These are phyloP conservation scores for Esperia sulphurella DNA, from an alignment of 2,888 invertebrate genomes.

Conservation along the genomic window DNA sequence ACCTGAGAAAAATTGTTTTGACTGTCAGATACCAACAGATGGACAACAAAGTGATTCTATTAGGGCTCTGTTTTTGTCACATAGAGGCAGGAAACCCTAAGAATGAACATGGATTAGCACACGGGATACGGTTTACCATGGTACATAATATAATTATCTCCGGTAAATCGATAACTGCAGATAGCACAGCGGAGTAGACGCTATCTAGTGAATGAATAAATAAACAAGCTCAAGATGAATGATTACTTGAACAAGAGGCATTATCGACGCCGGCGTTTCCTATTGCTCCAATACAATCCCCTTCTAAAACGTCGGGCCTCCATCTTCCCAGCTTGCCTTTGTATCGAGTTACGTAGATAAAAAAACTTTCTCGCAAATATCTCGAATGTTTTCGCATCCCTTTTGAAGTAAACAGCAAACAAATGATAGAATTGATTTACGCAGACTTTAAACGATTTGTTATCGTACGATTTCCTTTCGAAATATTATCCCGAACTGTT, in stretches of 20 bases:
- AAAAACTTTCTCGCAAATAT: slow-evolving; percentile 32
- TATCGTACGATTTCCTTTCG: neutral
- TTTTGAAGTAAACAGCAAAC: slow-evolving; percentile 12
- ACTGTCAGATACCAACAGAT: no score
- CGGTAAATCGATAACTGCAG: no score
- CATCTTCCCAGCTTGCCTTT: slow-evolving; percentile 28
- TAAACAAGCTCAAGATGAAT: slow-evolving; percentile 16
- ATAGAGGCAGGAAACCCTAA: no score
- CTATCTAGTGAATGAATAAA: no score
- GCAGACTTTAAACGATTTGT: slow-evolving; percentile 3
- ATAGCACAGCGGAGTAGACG: no score
- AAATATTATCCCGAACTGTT: slow-evolving; percentile 1
- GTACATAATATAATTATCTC: no score
- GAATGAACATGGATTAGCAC: no score
- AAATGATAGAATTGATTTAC: slow-evolving; percentile 17
- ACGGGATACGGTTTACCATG: no score
- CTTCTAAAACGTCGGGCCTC: slow-evolving; percentile 30
- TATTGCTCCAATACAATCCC: slow-evolving; percentile 26
- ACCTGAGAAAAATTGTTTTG: no score
- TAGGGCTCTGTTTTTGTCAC: no score
- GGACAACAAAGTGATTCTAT: no score
- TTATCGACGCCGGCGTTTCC: slow-evolving; percentile 18
- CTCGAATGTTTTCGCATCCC: slow-evolving; percentile 24
- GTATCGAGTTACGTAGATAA: slow-evolving; percentile 44
- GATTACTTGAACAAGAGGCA: slow-evolving; percentile 7